A percentile compares a stretch with the other conserved stretches of the same genome.
Evolutionary conservation across 2,113 vertebrate species (phyloP).

Genomic region (Hylia prasina): DNA sequence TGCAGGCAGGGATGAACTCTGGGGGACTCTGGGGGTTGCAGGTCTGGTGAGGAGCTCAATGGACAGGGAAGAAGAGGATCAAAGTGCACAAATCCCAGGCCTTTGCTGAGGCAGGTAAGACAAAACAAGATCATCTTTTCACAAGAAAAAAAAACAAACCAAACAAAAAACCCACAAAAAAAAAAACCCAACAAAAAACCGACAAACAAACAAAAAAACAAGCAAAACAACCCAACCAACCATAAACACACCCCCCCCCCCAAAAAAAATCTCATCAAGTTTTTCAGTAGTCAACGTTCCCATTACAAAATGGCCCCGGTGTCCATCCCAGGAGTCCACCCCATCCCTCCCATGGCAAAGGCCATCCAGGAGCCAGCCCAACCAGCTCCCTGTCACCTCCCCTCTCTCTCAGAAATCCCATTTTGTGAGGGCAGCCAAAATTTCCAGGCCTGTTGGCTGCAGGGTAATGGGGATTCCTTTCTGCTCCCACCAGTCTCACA

Average conservation of each 20-base stretch:
- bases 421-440: not conserved
- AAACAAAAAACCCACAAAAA: not conserved
- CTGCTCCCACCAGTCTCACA: not conserved
- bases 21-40: not conserved
- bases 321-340: accelerated
- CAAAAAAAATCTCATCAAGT: not conserved
- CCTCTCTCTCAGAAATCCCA: not conserved
- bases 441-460: not conserved
- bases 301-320: not conserved
- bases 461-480: not conserved
- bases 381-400: accelerated
- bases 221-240: not conserved
- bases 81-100: not conserved
- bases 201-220: not conserved
- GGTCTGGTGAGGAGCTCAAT: not conserved
- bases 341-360: accelerated
- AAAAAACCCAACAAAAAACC: too few species aligned
- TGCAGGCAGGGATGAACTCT: not conserved
- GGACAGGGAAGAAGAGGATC: not conserved
- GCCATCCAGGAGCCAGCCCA: not conserved
- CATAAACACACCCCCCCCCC: too few species aligned
- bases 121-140: not conserved
- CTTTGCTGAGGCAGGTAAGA: not conserved
- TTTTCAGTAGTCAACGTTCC: not conserved
- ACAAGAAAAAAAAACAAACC: not conserved